Base-by-base conservation (phyloP, 1,140 invertebrate genomes). In the Zaprionus davidi region DNA sequence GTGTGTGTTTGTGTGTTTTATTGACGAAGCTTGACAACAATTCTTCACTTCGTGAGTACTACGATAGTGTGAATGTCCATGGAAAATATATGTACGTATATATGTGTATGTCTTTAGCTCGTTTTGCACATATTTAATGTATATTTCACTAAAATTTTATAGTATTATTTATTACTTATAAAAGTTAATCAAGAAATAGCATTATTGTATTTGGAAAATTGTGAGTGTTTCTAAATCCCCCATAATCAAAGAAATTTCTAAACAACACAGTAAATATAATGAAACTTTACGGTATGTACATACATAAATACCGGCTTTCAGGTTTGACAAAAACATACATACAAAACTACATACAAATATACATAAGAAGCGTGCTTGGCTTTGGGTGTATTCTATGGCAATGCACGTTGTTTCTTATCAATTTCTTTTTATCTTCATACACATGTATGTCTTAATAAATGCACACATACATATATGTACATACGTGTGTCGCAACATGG, bases 351-450 rank as follows among this genome's bases (percentile, higher is more conserved):
- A 36, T 28, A 31, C 15, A 55, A 7, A 28, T 7, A 38, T 31
- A n/a, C 41, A 41, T 56, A 28, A 36, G 3, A 3, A 22, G 44
- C n/a, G 7, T n/a, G 41, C 20, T 9, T 28, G 15, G 13, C 5
- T 24, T 28, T 26, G 5, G 0, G 9, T 56, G n/a, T 36, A 31
- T 11, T 17, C 17, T 62, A 7, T 38, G 17, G 5, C 65, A 72
- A 41, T 46, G 49, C 71, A 68, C 53, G 58, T 41, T 53, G 59
- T 60, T 60, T 77, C 72, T 85, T 85, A 87, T 85, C 82, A 88
- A 63, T 63, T 55, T 28, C 15, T 26, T 63, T 86, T 82, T 86
- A 87, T 87, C 80, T 78, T 49, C 17, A 60, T 31, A 56, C 49
- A 49, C 57, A 38, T 28, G 34, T 60, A 20, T 6, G 17, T 31